These are phyloP conservation scores for Turritopsis rubra DNA, from an alignment of 30 jellyfish, hydroid and myxozoan species.

Conservation along the genomic window DNA sequence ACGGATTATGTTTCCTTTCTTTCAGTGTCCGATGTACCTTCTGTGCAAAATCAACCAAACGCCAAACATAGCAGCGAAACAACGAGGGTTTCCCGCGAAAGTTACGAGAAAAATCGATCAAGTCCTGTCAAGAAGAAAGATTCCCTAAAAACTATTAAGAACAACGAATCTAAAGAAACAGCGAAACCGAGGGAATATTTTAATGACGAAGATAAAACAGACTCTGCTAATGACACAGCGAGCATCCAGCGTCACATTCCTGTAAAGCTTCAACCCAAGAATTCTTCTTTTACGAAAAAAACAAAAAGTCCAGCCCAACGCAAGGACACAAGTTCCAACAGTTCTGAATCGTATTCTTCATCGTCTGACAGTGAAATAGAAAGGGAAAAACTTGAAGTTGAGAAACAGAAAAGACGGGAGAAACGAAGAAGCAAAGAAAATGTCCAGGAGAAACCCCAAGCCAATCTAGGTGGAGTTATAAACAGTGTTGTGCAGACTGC, in stretches of 20 bases:
- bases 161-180: neutral
- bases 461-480: constrained; percentile 18
- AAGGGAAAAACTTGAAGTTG: constrained; percentile 26
- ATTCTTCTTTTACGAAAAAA: neutral
- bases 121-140: neutral
- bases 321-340: neutral
- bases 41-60: neutral
- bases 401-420: constrained; percentile 26
- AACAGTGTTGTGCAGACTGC: neutral
- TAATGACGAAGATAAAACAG: neutral
- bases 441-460: constrained; percentile 16
- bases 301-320: constrained; percentile 6
- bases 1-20: neutral
- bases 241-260: neutral
- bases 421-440: constrained; percentile 8
- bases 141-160: neutral
- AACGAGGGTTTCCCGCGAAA: neutral
- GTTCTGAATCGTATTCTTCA: constrained; percentile 1
- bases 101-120: neutral
- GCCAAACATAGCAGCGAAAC: neutral
- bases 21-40: constrained; percentile 27
- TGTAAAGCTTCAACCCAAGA: neutral
- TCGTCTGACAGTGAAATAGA: constrained; percentile 35
- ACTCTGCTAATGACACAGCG: neutral
- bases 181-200: neutral